phyloP scores from a whole-genome alignment of 2,888 invertebrate genomes.

The Drosophila ezoana region DNA sequence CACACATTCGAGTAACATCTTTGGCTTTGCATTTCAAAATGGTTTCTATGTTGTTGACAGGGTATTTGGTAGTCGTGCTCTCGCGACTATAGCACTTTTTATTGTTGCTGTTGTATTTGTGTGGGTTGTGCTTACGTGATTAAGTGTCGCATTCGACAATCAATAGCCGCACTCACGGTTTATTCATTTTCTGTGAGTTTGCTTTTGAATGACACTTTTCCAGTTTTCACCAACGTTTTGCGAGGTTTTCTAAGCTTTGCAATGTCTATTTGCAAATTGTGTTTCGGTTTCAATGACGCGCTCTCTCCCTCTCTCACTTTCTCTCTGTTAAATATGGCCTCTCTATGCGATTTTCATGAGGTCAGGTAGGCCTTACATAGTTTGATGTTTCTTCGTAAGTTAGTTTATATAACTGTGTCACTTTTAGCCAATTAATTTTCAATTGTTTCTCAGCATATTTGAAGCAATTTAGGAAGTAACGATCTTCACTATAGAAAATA shows the following conservation, averaged over 20 bases:
- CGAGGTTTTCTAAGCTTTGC: slow-evolving; percentile 7
- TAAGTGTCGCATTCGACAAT: slow-evolving; percentile 54
- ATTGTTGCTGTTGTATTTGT: slow-evolving; percentile 5
- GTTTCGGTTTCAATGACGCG: slow-evolving; percentile 27
- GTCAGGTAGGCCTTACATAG: neutral
- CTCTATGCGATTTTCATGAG: slow-evolving; percentile 7
- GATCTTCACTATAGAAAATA: no score
- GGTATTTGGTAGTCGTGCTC: neutral
- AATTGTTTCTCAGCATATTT: no score
- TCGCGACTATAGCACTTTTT: neutral
- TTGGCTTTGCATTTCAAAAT: no score
- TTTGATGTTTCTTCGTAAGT: neutral
- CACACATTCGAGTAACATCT: no score
- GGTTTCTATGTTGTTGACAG: no score
- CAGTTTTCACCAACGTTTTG: slow-evolving; percentile 46
- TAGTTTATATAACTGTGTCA: neutral
- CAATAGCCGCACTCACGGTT: slow-evolving; percentile 42
- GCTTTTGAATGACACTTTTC: slow-evolving; percentile 49
- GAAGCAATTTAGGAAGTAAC: no score
- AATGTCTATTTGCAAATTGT: slow-evolving; percentile 18
- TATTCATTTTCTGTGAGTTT: slow-evolving; percentile 44
- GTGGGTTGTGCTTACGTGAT: slow-evolving; percentile 59
- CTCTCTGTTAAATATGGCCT: neutral
- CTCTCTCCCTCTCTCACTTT: neutral
- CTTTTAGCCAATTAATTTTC: no score